Evolutionary conservation across 2,797 vertebrate species (phyloP).

Genomic region (Gymnodraco acuticeps): DNA sequence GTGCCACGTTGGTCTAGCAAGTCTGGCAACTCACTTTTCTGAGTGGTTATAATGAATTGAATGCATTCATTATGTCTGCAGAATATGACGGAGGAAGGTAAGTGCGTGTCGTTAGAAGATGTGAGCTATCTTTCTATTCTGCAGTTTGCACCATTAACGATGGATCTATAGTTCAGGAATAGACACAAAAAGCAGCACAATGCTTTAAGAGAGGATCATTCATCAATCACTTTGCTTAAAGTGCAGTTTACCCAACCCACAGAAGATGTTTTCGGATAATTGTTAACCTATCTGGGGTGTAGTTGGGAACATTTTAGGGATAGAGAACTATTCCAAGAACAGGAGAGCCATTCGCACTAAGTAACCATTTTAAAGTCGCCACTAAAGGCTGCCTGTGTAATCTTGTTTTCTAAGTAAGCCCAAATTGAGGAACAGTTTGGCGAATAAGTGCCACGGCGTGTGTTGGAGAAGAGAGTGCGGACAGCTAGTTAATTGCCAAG

Average conservation of each 20-base stretch:
- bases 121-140: too few relatives aligned
- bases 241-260: slow-evolving; percentile 53
- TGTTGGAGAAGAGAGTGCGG: slow-evolving; percentile 45
- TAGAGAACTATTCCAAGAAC: slow-evolving; percentile 57
- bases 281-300: slow-evolving; percentile 62
- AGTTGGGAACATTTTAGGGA: slow-evolving; percentile 45
- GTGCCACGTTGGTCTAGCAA: too few relatives aligned
- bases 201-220: slow-evolving; percentile 27
- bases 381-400: slow-evolving; percentile 19
- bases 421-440: slow-evolving; percentile 17
- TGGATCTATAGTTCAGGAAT: not conserved
- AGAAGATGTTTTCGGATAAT: slow-evolving; percentile 54
- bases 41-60: too few relatives aligned
- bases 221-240: slow-evolving; percentile 60
- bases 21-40: too few relatives aligned
- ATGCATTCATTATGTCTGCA: too few relatives aligned
- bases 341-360: slow-evolving; percentile 35
- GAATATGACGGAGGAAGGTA: too few relatives aligned
- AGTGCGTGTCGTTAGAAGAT: too few relatives aligned
- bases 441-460: slow-evolving; percentile 12
- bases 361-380: slow-evolving; percentile 58
- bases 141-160: too few relatives aligned
- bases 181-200: not conserved
- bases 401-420: slow-evolving; percentile 22
- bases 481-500: slow-evolving; percentile 68